phyloP scores from a whole-genome alignment of 2,888 invertebrate genomes.

The Bombylius discolor region DNA sequence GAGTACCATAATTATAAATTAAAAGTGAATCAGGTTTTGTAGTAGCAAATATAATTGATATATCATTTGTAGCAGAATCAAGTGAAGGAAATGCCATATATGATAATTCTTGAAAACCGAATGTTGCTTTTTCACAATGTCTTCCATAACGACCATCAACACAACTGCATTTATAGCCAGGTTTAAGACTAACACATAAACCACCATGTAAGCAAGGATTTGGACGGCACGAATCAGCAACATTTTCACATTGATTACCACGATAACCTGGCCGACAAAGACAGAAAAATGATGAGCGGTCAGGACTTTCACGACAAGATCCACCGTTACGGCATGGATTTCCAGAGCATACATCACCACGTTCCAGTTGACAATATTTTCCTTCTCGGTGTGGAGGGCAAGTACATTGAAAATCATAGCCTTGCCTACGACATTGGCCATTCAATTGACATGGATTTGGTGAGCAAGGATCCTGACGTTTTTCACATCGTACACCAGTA shows the following conservation, averaged over 20 bases:
- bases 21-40: slow-evolving; percentile 73
- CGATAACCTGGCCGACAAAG: slow-evolving; percentile 82
- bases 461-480: slow-evolving; percentile 78
- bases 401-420: slow-evolving; percentile 69
- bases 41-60: slow-evolving; percentile 82
- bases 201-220: slow-evolving; percentile 90
- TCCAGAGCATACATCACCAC: slow-evolving; percentile 70
- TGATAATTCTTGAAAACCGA: slow-evolving; percentile 78
- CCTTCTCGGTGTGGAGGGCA: slow-evolving; percentile 72
- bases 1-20: slow-evolving; percentile 83
- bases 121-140: slow-evolving; percentile 82
- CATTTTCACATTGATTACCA: slow-evolving; percentile 79
- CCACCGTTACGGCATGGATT: slow-evolving; percentile 87
- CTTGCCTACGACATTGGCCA: slow-evolving; percentile 71
- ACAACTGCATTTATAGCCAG: slow-evolving; percentile 76
- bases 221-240: slow-evolving; percentile 79
- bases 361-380: slow-evolving; percentile 68
- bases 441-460: slow-evolving; percentile 79
- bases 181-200: slow-evolving; percentile 74
- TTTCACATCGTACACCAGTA: slow-evolving; percentile 69
- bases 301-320: slow-evolving; percentile 76
- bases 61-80: slow-evolving; percentile 80
- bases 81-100: slow-evolving; percentile 79
- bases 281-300: slow-evolving; percentile 82
- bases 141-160: slow-evolving; percentile 78